These are phyloP conservation scores for Steatornis caripensis DNA, from an alignment of 2,113 vertebrate genomes.

Conservation along the genomic window DNA sequence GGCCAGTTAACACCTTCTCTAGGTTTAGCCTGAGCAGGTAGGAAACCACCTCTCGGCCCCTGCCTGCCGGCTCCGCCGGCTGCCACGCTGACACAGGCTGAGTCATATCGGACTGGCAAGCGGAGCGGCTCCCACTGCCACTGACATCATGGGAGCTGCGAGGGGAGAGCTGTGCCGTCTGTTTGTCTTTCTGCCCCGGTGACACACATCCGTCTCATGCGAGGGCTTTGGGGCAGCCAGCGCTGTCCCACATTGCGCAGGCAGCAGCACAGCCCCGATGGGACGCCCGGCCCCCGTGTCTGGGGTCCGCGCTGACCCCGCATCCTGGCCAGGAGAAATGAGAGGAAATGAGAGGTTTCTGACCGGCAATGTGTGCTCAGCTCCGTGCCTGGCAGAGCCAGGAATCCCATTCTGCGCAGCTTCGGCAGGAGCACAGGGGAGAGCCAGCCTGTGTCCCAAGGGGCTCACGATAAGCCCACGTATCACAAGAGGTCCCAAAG, in stretches of 20 bases:
- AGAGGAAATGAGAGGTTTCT: neutral
- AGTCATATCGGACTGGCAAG: neutral
- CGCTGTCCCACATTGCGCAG: neutral
- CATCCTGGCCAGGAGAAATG: accelerated
- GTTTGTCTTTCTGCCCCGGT: neutral
- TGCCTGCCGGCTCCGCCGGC: neutral
- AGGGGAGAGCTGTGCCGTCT: neutral
- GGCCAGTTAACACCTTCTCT: neutral
- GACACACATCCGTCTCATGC: constrained; percentile 20
- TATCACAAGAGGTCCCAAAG: neutral
- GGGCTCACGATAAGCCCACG: accelerated
- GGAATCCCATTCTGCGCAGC: accelerated
- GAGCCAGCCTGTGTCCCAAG: neutral
- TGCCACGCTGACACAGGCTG: neutral
- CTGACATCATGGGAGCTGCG: neutral
- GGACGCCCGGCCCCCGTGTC: accelerated
- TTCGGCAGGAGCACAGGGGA: accelerated
- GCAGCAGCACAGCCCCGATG: neutral
- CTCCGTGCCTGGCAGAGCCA: accelerated
- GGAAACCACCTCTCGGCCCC: neutral
- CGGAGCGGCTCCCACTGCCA: neutral
- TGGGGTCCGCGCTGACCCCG: accelerated
- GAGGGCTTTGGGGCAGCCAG: neutral
- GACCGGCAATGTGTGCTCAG: accelerated
- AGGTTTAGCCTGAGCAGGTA: neutral